Percentiles rank a stretch among this genome's conserved stretches.
phyloP scores from a whole-genome alignment of 2,113 vertebrate species.

The Thamnophis sirtalis region DNA sequence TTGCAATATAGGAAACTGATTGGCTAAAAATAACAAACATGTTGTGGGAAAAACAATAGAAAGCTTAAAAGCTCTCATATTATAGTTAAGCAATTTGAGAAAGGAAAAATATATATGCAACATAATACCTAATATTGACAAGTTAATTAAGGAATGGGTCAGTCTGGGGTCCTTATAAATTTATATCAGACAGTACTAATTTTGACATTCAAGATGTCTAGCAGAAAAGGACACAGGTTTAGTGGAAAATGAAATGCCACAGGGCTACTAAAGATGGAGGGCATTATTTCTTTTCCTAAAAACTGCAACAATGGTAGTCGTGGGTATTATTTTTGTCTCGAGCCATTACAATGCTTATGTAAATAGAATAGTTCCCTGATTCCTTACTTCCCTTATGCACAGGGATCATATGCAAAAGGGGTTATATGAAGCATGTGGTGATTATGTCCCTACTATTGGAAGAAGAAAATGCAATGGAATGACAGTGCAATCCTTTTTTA shows the following conservation, averaged over 20 bases:
- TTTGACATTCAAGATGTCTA: constrained; percentile 41
- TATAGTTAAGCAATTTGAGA: constrained; percentile 15
- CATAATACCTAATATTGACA: background rate
- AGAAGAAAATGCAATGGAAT: background rate
- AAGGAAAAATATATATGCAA: constrained; percentile 13
- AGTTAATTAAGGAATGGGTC: constrained; percentile 32
- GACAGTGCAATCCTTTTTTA: background rate
- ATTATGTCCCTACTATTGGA: background rate
- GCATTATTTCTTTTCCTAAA: background rate
- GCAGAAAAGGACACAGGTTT: background rate
- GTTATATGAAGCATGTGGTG: background rate
- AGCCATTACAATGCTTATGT: constrained; percentile 8
- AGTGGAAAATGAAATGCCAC: constrained; percentile 4
- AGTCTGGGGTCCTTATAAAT: background rate
- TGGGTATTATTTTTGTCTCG: background rate
- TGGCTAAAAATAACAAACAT: fast-evolving
- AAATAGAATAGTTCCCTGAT: background rate
- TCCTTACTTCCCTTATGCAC: background rate
- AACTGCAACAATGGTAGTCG: background rate
- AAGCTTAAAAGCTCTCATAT: constrained; percentile 18
- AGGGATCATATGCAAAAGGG: background rate
- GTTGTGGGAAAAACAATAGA: constrained; percentile 14
- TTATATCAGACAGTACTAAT: constrained; percentile 11
- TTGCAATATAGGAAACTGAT: background rate
- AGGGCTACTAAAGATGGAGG: constrained; percentile 18